Base-by-base conservation (phyloP, 2,888 invertebrate species). In the Prenolepis imparis region DNA sequence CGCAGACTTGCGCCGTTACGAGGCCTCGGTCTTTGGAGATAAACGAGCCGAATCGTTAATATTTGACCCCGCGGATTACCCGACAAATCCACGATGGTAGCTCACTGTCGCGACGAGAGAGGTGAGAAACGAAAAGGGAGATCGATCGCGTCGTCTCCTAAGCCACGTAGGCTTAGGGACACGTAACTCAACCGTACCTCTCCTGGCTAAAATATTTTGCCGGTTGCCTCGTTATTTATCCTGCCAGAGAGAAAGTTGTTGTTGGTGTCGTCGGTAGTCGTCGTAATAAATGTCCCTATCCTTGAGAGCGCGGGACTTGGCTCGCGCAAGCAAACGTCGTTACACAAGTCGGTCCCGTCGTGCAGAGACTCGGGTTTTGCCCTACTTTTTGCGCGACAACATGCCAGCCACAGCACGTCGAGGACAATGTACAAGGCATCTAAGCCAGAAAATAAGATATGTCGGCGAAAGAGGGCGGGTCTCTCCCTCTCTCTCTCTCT, bases 81-180 rank as follows among this genome's bases (percentile, higher is more conserved):
- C 70, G 89, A 92, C 91, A 91, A 92, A 91, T 91, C 90, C 91
- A 78, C 83, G 84, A 77, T 88, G 86, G 89, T 91, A 88, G 88
- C 87, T 91, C 91, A 90, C 88, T 87, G 91, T 91, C 39, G 5
- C 91, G 86, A 6, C 73, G 36, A 83, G 28, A 28, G n/a, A 28
- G 70, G 9, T 15, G 68, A 70, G 68, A 32, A 21, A 67, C 11
- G 61, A 15, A 74, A 55, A 52, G 48, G 32, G n/a, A 41, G 41
- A 57, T 48, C 61, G 21, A 88, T 88, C 86, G 89, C 70, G 86
- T 86, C 70, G 86, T 86, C 57, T 55, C 57, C 83, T 89, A 87
- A 89, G 88, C 87, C 82, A 84, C 75, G 84, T 81, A 84, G 87
- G 86, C 86, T 90, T 88, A 90, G 89, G 64, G 15, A 80, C 73